A percentile compares a stretch with the other conserved stretches of the same genome.
Evolutionary conservation across 2,797 vertebrate genomes (phyloP).

Genomic region (Lagodon rhomboides): DNA sequence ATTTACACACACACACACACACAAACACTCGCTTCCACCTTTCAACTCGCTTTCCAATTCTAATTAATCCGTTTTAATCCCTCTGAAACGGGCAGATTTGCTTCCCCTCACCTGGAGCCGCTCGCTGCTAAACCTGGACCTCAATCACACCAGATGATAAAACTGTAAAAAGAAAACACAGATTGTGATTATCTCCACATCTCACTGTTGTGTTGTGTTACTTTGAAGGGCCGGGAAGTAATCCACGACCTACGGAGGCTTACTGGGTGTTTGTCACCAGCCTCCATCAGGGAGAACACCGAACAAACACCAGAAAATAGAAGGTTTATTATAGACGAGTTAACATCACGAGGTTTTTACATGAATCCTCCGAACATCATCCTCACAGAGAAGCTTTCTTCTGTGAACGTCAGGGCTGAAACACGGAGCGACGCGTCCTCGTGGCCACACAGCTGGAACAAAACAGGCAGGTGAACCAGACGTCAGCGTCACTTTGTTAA

Average conservation of each 20-base stretch:
- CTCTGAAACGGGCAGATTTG: constrained; percentile 70
- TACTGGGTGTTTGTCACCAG: neutral
- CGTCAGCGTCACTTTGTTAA: too few relatives aligned
- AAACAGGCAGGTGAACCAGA: too few relatives aligned
- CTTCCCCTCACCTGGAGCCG: constrained; percentile 68
- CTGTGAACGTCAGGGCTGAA: neutral
- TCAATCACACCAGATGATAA: constrained; percentile 47
- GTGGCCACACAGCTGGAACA: too few relatives aligned
- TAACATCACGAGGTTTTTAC: neutral
- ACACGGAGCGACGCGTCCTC: too few relatives aligned
- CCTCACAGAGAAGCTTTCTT: neutral
- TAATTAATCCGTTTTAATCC: constrained; percentile 84
- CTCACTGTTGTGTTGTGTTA: constrained; percentile 9
- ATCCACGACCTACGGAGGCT: constrained; percentile 28
- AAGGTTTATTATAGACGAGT: neutral
- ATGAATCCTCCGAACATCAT: neutral
- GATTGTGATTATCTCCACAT: constrained; percentile 51
- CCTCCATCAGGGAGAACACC: neutral
- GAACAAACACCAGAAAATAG: neutral
- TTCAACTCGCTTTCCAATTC: constrained; percentile 70
- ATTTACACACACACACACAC: constrained; percentile 68
- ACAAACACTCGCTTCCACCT: constrained; percentile 61
- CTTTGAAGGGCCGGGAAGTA: constrained; percentile 3
- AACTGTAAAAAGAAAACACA: constrained; percentile 25
- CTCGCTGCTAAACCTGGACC: constrained; percentile 57